Conservation (phyloP, 2,113 vertebrate genomes). For the Aegithalos caudatus region DNA sequence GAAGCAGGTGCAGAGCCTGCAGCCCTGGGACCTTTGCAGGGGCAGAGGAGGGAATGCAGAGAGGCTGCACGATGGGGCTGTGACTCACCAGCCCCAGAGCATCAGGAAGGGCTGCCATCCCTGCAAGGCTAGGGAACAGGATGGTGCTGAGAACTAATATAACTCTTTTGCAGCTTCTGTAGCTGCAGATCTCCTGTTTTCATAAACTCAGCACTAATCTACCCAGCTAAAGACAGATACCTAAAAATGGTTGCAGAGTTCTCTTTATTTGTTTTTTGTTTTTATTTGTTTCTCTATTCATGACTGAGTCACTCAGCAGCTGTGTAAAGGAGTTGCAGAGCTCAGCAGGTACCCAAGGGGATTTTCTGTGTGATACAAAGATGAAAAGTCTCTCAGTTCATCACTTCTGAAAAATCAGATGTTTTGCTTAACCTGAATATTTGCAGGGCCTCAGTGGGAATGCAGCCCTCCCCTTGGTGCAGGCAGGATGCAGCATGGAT, state of each 20-base stretch:
- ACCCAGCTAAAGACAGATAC: not conserved
- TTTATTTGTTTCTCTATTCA: not conserved
- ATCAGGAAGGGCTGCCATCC: not conserved
- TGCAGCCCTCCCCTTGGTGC: not conserved
- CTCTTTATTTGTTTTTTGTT: not conserved
- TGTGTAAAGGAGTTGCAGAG: not conserved
- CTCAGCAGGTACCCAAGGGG: not conserved
- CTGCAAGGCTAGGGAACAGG: fast-evolving
- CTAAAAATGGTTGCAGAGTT: not conserved
- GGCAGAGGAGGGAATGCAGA: not conserved
- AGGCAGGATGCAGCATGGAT: not conserved
- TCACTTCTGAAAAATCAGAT: not conserved
- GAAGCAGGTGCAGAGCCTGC: not conserved
- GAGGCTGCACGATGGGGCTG: not conserved
- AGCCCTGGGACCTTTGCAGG: fast-evolving
- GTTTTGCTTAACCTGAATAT: not conserved
- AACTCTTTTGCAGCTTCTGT: not conserved
- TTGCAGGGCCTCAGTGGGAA: not conserved
- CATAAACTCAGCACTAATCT: not conserved
- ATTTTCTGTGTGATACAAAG: not conserved
- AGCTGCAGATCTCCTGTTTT: not conserved
- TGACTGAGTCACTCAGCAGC: not conserved
- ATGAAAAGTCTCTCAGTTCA: not conserved
- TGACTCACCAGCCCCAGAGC: not conserved
- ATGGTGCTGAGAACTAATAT: not conserved